Conservation (phyloP, 2,113 vertebrate species). For the Fulmarus glacialis region DNA sequence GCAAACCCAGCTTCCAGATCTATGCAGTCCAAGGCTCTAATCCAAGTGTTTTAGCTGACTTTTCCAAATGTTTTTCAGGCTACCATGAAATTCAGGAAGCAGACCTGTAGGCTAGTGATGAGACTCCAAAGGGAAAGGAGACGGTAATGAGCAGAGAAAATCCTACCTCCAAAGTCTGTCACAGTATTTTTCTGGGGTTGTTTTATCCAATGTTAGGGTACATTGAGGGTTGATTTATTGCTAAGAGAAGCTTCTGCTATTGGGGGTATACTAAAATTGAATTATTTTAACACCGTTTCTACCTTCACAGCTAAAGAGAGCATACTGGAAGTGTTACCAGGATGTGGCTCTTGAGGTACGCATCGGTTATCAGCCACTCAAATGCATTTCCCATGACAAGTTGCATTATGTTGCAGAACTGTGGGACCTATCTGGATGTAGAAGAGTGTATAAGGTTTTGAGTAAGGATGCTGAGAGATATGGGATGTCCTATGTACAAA, state of each 20-base stretch:
- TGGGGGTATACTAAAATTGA: neutral
- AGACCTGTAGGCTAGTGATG: neutral
- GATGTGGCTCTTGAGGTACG: neutral
- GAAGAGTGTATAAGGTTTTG: neutral
- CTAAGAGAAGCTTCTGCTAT: neutral
- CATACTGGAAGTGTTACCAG: neutral
- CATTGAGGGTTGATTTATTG: neutral
- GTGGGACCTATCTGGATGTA: neutral
- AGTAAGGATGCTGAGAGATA: neutral
- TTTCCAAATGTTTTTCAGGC: neutral
- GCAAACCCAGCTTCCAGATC: neutral
- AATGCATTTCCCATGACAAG: neutral
- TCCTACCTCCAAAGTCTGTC: neutral
- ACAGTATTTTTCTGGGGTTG: neutral
- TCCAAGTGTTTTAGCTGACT: neutral
- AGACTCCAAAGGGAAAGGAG: neutral
- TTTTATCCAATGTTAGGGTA: neutral
- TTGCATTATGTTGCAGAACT: neutral
- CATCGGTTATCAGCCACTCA: neutral
- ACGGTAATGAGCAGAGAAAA: rapidly evolving
- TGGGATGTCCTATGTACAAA: neutral
- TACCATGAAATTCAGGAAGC: neutral
- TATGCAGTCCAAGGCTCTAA: neutral
- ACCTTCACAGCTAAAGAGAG: neutral
- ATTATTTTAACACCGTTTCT: neutral